Evolutionary conservation across 2,888 invertebrate genomes (phyloP).

Genomic region (Argyra leucocephala): DNA sequence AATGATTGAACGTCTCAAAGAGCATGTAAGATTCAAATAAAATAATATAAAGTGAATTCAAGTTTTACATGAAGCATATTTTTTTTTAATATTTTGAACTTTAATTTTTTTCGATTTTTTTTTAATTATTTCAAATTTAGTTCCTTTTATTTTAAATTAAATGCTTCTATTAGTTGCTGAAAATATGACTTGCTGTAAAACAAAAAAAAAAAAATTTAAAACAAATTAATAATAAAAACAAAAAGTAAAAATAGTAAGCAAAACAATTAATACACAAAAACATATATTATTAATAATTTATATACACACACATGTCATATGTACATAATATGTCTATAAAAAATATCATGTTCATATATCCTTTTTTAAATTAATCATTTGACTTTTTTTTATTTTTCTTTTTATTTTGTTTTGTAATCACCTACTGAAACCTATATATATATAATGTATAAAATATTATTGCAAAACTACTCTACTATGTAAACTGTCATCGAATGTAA

Average conservation of each 20-base stretch:
- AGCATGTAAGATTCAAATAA: conserved; percentile 61
- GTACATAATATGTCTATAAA: too few species aligned
- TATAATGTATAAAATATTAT: too few species aligned
- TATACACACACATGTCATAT: too few species aligned
- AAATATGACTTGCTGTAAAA: conserved; percentile 9
- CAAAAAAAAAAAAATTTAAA: background rate
- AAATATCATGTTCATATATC: conserved; percentile 15
- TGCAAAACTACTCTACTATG: background rate
- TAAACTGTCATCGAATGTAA: background rate
- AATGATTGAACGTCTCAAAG: conserved; percentile 81
- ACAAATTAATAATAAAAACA: background rate
- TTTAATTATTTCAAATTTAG: background rate
- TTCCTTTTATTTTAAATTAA: background rate
- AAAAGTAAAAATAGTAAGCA: too few species aligned
- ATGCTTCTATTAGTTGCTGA: background rate
- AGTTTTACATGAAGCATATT: background rate
- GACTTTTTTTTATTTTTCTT: conserved; percentile 13
- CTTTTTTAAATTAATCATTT: background rate
- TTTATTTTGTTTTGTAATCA: too few species aligned
- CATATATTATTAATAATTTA: too few species aligned
- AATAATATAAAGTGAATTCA: background rate
- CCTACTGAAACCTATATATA: too few species aligned
- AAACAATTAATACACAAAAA: too few species aligned
- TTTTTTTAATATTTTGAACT: background rate
- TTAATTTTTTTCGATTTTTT: background rate